A percentile compares a stretch with the other conserved stretches of the same genome.
Conservation (phyloP, 1,140 invertebrate species). For the Papilio dardanus region DNA sequence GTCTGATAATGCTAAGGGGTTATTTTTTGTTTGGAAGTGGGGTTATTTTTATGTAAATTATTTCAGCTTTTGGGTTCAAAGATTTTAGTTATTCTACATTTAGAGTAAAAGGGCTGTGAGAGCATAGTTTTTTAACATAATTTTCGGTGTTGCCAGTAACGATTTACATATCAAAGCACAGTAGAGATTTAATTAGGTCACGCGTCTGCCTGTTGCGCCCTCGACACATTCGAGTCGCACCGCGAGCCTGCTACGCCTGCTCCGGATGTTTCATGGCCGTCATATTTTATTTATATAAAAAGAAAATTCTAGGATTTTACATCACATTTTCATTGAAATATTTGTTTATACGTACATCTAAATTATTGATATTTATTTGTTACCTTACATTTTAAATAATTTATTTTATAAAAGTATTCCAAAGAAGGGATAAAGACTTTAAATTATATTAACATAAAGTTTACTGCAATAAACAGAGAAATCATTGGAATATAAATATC, state of each 20-base stretch:
- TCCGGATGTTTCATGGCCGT: not conserved
- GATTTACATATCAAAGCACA: not conserved
- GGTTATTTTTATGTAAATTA: no score
- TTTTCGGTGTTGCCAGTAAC: not conserved
- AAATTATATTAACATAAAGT: not conserved
- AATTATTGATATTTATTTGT: not conserved
- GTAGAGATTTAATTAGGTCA: not conserved
- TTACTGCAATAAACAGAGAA: not conserved
- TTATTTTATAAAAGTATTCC: not conserved
- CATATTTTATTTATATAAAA: not conserved
- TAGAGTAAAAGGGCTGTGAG: not conserved
- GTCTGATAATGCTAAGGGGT: not conserved
- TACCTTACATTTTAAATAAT: not conserved
- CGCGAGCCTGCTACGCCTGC: not conserved
- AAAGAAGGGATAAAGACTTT: no score
- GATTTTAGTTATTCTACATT: not conserved
- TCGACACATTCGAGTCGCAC: not conserved
- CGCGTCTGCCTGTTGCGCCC: not conserved
- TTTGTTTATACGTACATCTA: not conserved
- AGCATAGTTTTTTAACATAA: constrained; percentile 6
- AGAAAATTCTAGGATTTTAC: not conserved
- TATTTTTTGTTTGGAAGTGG: not conserved
- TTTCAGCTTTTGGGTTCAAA: not conserved
- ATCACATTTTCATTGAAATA: not conserved
- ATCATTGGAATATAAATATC: not conserved